Conservation (phyloP, 2,113 vertebrate species). For the Sinosuthora webbiana region DNA sequence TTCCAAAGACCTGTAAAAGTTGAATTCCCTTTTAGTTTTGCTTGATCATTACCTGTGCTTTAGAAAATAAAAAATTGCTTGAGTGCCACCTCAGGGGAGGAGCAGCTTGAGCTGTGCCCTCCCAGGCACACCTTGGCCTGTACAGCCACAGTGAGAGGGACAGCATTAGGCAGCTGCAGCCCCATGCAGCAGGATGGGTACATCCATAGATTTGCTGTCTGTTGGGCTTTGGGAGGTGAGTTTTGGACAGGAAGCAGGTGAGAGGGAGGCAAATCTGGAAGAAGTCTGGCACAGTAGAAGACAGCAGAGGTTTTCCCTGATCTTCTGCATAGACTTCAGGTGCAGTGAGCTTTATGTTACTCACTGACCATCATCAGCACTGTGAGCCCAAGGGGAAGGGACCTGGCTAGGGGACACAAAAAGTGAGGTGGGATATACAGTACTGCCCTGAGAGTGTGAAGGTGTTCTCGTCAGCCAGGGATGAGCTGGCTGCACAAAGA, state of each 20-base stretch:
- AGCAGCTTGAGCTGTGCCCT: not conserved
- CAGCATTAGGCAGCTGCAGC: not conserved
- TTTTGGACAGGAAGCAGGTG: not conserved
- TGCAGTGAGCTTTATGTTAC: not conserved
- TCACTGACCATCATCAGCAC: not conserved
- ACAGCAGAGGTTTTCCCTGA: not conserved
- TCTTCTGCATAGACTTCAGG: not conserved
- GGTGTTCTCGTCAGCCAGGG: not conserved
- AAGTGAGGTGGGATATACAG: not conserved
- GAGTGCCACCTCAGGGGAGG: not conserved
- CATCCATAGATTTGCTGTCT: not conserved
- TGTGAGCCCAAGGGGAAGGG: not conserved
- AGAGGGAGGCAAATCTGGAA: not conserved
- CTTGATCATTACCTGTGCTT: not conserved
- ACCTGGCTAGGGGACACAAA: not conserved
- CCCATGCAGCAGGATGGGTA: not conserved
- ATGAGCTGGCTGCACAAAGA: not conserved
- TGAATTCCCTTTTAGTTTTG: not conserved
- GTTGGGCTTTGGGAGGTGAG: not conserved
- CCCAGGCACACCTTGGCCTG: fast-evolving
- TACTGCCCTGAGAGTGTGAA: not conserved
- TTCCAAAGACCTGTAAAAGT: not conserved
- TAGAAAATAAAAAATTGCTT: not conserved
- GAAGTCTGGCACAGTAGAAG: not conserved
- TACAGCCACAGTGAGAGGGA: not conserved